phyloP scores from a whole-genome alignment of 2,888 invertebrate species.

The Didymodactylos carnosus region DNA sequence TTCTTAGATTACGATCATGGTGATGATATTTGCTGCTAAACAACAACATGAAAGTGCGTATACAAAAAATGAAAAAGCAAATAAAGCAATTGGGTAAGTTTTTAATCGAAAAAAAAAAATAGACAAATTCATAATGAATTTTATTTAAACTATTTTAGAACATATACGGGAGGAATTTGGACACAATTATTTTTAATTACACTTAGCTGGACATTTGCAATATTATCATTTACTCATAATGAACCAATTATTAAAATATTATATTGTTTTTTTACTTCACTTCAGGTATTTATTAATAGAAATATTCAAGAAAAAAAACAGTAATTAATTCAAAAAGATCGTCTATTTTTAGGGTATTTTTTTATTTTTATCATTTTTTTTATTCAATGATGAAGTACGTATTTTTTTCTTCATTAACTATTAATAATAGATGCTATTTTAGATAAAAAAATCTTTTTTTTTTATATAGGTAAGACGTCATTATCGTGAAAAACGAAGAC shows the following conservation, averaged over 20 bases:
- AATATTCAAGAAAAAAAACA: no score
- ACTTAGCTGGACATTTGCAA: slow-evolving; percentile 31
- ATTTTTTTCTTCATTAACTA: neutral
- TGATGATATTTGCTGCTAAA: slow-evolving; percentile 34
- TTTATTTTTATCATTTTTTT: slow-evolving; percentile 33
- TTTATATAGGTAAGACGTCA: neutral
- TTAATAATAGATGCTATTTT: no score
- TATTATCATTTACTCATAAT: slow-evolving; percentile 29
- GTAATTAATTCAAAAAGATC: no score
- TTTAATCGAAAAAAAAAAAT: neutral
- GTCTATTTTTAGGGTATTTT: slow-evolving; percentile 28
- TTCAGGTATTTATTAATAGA: no score
- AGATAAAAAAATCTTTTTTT: neutral
- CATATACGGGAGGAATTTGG: slow-evolving; percentile 33
- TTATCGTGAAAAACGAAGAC: neutral
- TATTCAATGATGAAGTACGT: slow-evolving; percentile 33
- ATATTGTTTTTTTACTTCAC: slow-evolving; percentile 31
- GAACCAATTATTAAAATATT: slow-evolving; percentile 32
- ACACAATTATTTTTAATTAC: slow-evolving; percentile 32
- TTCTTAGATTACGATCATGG: slow-evolving; percentile 30
- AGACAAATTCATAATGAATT: no score
- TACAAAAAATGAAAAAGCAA: slow-evolving; percentile 33
- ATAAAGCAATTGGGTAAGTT: slow-evolving; percentile 32
- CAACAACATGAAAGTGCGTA: slow-evolving; percentile 36
- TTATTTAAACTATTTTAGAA: no score